Evolutionary conservation across 2,797 vertebrate genomes (phyloP).

Genomic region (Galaxias olidus): DNA sequence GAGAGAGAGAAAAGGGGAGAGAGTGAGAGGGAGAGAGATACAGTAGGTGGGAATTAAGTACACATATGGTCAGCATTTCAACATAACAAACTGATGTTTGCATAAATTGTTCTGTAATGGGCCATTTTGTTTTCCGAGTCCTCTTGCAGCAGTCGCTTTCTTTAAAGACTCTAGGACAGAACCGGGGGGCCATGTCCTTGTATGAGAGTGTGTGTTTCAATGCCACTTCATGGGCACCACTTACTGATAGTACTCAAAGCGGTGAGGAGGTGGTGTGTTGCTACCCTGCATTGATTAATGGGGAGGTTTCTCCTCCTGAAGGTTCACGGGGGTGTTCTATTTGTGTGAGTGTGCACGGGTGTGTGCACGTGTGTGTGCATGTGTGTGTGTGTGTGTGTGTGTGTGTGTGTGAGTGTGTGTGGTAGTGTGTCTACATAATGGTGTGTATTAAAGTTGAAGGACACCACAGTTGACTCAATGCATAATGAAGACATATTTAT

Average conservation of each 20-base stretch:
- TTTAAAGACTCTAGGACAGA: conserved; percentile 17
- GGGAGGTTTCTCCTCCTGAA: conserved; percentile 26
- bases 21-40: conserved; percentile 12
- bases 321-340: conserved; percentile 21
- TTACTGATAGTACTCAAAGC: conserved; percentile 16
- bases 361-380: conserved; percentile 2
- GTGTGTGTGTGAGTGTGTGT: background rate
- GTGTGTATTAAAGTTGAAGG: conserved; percentile 4
- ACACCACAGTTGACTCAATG: background rate
- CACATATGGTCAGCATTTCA: too few relatives aligned
- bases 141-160: conserved; percentile 34
- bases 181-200: conserved; percentile 8
- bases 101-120: background rate
- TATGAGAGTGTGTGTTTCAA: conserved; percentile 35
- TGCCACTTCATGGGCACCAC: conserved; percentile 29
- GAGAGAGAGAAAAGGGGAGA: background rate
- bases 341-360: conserved; percentile 15
- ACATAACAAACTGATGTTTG: too few relatives aligned
- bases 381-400: conserved; percentile 9
- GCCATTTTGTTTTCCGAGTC: conserved; percentile 34
- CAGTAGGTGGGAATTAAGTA: background rate
- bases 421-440: background rate
- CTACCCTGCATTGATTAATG: conserved; percentile 28
- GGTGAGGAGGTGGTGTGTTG: conserved; percentile 21
- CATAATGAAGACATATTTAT: background rate